Base-by-base conservation (phyloP, 2,888 invertebrate genomes). In the Anarsia innoxiella region DNA sequence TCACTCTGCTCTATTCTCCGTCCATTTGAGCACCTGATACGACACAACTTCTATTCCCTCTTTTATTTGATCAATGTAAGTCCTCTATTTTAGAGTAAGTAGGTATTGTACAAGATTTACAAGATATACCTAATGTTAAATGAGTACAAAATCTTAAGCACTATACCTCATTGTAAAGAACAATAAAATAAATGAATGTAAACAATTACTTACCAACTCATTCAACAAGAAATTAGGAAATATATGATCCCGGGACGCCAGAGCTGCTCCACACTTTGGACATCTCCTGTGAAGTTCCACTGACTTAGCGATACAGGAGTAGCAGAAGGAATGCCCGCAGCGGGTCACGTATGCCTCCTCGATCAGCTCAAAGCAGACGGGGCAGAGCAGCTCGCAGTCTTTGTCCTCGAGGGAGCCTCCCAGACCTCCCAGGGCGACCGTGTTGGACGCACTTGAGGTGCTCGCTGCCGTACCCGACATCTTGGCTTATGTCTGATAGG, bases 261-360 rank as follows among this genome's bases (percentile, higher is more conserved):
- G 78, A 1, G 88, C 85, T 9, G 89, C 90, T 53, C 91, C 92
- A 68, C 96, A 96, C 67, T 94, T 93, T 1, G 96, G 95, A 67
- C 96, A 96, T 30, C 92, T 86, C 1, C 78, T 62, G 44, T 82
- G 80, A 33, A 97, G 91, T 87, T 96, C 95, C 71, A 97, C 97
- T 10, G 94, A 90, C 83, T 96, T 96, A 26, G 91, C 93, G 56
- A 96, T 93, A 72, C 96, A 97, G 11, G 88, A 87, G 62, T 89
- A 91, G 73, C 97, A 97, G 79, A 94, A 97, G 1, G 95, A 95
- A 68, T 97, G 96, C 0, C 96, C 96, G 75, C 97, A 96, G 49
- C 92, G 90, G 0, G 96, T 96, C 59, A 96, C 94, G 71, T 95
- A 92, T 0, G 96, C 95, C 70, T 95, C 95, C 50, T 92, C 91